Conservation (phyloP, 2,797 vertebrate species). For the Pitangus sulphuratus region DNA sequence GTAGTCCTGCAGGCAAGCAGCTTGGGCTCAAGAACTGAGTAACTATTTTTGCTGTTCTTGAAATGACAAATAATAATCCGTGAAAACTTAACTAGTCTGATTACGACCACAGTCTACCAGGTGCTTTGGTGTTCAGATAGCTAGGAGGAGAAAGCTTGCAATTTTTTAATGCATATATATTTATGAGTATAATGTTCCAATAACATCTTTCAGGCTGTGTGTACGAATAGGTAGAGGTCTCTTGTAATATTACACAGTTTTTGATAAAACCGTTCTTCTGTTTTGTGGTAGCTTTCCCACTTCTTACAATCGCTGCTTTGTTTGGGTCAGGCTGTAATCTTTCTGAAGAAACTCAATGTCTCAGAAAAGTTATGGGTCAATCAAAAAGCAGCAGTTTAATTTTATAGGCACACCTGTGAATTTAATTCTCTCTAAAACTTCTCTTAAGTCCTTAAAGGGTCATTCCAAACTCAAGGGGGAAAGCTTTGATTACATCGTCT, state of each 20-base stretch:
- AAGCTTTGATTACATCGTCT: background rate
- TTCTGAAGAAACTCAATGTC: background rate
- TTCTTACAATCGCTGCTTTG: background rate
- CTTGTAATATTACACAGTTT: background rate
- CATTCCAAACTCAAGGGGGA: background rate
- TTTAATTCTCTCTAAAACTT: conserved; percentile 21
- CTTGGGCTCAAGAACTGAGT: background rate
- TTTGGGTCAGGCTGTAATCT: background rate
- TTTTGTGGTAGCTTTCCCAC: background rate
- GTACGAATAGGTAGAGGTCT: background rate
- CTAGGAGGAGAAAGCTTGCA: background rate
- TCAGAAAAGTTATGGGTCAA: background rate
- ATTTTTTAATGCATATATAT: background rate
- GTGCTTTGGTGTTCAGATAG: background rate
- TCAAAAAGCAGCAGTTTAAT: background rate
- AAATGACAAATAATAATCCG: background rate
- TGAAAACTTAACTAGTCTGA: background rate
- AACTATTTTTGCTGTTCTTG: background rate
- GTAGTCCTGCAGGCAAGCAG: background rate
- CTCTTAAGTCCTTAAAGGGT: conserved; percentile 17
- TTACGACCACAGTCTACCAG: background rate
- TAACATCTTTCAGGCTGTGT: background rate
- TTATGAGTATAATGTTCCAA: background rate
- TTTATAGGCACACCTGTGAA: background rate
- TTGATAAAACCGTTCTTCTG: background rate